Evolutionary conservation across 2,797 vertebrate genomes (phyloP), one percentile per base, ranked within the genome.

Genomic region (Leptodactylus fallax): DNA sequence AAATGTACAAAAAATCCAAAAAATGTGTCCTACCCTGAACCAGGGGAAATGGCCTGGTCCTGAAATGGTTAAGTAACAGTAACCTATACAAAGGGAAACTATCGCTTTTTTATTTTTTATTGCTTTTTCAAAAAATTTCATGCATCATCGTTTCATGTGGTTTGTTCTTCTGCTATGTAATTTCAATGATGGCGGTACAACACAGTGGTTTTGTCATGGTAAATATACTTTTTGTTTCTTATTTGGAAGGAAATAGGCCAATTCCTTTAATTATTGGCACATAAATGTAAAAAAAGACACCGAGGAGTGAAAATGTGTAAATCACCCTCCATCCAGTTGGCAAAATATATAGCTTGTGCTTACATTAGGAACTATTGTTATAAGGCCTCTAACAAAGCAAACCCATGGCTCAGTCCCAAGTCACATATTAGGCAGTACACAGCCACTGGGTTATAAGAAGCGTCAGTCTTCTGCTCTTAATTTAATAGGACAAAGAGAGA

Each of bases 401-500:
- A 16, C 45, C 53, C 11, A 83, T 86, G 84, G 84, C 88, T 82
- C 72, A 78, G 53, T 53, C 76, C 84, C 84, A 89, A 89, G 61
- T 60, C 74, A 69, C 88, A 85, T 85, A 85, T 76, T 53, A 85
- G 71, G 89, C 71, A 51, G 80, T 81, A 1, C 0, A 0, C 10
- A 89, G 79, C 63, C 85, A 47, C 19, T 67, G 85, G 79, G 89
- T 65, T 83, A 90, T 60, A 67, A 90, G 83, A 90, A 69, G 51
- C 3, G 0, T 58, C 76, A 79, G 79, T 47, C 27, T 83, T 90
- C 90, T 92, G 92, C 72, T 90, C 85, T 81, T 86, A 83, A 92
- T 92, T 94, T 92, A 61, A 88, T 87, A 86, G 87, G 92, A 93
- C 91, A 91, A 81, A 92, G 91, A 92, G 92, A 92, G 90, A 92